Evolutionary conservation across 1,140 invertebrate genomes (phyloP).

Genomic region (Helicoverpa armigera): DNA sequence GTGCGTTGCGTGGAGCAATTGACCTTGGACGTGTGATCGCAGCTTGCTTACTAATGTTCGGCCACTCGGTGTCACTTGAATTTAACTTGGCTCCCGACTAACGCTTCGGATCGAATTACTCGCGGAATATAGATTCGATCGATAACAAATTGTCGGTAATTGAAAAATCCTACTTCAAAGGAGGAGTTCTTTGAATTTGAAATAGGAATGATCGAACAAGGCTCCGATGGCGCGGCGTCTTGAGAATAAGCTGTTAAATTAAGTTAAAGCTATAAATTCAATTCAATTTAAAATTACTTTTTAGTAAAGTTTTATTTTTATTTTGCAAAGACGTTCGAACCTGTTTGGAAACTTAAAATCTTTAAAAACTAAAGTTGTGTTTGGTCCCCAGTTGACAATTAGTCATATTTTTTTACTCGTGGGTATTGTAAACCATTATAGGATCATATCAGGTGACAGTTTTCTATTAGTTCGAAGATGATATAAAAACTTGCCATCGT

Average conservation of each 20-base stretch:
- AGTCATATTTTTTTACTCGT: constrained; percentile 2
- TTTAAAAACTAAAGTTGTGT: not conserved
- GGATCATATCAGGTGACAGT: constrained; percentile 32
- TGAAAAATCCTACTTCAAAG: constrained; percentile 11
- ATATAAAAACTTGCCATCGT: not conserved
- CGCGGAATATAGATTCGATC: constrained; percentile 16
- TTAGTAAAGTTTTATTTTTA: too few relatives aligned
- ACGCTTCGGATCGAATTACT: constrained; percentile 37
- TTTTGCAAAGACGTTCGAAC: not conserved
- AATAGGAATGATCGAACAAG: not conserved
- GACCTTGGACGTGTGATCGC: constrained; percentile 68
- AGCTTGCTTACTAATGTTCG: constrained; percentile 64
- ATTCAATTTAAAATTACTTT: too few relatives aligned
- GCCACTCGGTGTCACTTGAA: constrained; percentile 36
- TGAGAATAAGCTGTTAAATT: too few relatives aligned
- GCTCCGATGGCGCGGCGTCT: not conserved
- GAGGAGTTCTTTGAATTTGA: constrained; percentile 5
- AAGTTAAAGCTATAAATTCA: too few relatives aligned
- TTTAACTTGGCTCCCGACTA: constrained; percentile 27
- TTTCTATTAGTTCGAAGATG: constrained; percentile 13
- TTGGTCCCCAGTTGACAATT: constrained; percentile 23
- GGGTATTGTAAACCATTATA: constrained; percentile 21
- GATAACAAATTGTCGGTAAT: constrained; percentile 14
- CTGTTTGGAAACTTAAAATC: not conserved
- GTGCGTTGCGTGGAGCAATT: constrained; percentile 71